Percentiles rank a stretch among this genome's conserved stretches.
Conservation (phyloP, 2,113 vertebrate species). For the Rhodinocichla rosea region DNA sequence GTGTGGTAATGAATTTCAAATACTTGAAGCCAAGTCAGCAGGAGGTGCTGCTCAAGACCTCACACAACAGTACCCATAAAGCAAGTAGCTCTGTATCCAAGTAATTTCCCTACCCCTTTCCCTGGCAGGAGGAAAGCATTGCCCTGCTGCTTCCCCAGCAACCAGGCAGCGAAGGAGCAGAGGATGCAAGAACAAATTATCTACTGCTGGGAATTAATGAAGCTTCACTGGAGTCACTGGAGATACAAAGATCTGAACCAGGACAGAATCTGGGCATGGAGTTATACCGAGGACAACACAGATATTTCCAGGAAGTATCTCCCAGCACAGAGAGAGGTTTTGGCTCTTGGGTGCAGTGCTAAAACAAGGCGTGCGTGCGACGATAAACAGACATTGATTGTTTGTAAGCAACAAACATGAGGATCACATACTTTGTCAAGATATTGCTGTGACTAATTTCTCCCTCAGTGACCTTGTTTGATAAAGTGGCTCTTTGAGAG, state of each 20-base stretch:
- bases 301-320: background rate
- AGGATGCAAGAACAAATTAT: background rate
- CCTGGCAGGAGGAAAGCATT: background rate
- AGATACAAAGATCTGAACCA: background rate
- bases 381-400: background rate
- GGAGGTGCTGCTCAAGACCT: background rate
- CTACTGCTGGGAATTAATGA: background rate
- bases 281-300: background rate
- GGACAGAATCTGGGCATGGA: background rate
- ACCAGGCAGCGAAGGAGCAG: background rate
- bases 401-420: background rate
- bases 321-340: background rate
- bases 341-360: background rate
- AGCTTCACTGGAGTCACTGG: background rate
- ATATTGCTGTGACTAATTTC: background rate
- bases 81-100: background rate
- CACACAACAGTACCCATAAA: background rate
- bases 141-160: background rate
- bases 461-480: background rate
- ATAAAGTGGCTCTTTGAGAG: background rate
- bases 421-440: background rate
- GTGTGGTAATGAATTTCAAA: background rate
- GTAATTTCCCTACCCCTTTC: background rate
- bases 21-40: background rate
- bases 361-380: fast-evolving